Evolutionary conservation across 2,797 vertebrate genomes (phyloP), one percentile per base, ranked within the genome.

Genomic region (Gadopsis marmoratus): DNA sequence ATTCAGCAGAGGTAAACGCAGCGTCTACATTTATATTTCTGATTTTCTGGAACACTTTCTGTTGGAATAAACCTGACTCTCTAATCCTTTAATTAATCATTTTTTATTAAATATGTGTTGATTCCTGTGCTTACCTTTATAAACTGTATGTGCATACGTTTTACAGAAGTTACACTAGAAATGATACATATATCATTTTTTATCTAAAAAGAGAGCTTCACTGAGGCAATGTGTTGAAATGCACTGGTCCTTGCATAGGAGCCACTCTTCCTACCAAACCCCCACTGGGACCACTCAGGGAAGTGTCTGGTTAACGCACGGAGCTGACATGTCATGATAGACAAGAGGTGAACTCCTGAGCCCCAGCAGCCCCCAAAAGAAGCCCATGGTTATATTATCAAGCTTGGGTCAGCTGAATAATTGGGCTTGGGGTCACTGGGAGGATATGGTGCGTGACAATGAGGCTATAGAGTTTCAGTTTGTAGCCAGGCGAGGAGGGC

Each of bases 311-410:
- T 95, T 95, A 95, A 93, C 91, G 45, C 91, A 83, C 85, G 69
- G 82, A 81, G 85, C 84, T 93, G 94, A 94, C 93, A 90, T 86
- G 91, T 87, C 89, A 85, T 94, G 94, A 95, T 91, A 89, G 94
- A 94, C 92, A 93, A 85, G 86, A 91, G 81, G 87, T 86, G 75
- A 79, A 92, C 88, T 90, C 83, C 84, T 83, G 90, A 87, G 91
- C 85, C 90, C 86, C 77, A 70, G 68, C 85, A 93, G 87, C 86
- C 93, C 91, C 84, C 83, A 88, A 92, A 94, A 91, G 85, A 91
- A 86, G 60, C 89, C 88, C 89, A 92, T 92, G 95, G 94, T 95
- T 95, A 95, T 93, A 94, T 93, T 94, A 95, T 95, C 94, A 93
- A 93, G 92, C 92, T 87, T 39, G 82, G 94, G 94, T 95, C 94